Base-by-base conservation (phyloP, 2,797 vertebrate genomes). In the Oreochromis grahami region DNA sequence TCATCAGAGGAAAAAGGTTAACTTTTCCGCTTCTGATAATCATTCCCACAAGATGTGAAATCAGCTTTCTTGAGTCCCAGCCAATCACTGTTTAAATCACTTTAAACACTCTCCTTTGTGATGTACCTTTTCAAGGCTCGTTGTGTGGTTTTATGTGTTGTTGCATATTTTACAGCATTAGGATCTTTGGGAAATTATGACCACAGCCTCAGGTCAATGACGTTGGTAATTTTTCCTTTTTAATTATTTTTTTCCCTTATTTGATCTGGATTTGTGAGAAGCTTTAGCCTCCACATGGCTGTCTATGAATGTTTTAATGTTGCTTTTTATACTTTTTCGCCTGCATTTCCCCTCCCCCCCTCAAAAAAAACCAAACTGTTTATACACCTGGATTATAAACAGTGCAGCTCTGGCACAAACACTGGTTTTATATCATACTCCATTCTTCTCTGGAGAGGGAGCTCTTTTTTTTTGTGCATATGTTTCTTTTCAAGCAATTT, bases 81-180 rank as follows among this genome's bases (percentile, higher is more conserved):
- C 45, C 70, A 74, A 13, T 74, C 43, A 74, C 70, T 74, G 70
- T 74, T 74, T 32, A 32, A 15, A 55, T 55, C 8, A 86, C 95
- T 82, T 80, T 93, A 95, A 91, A 83, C 78, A 7, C 83, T 94
- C 91, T 95, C 95, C 91, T 91, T 48, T 97, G 94, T 94, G 93
- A 96, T 97, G 94, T 97, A 94, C 81, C 95, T 95, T 97, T 90
- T 94, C 90, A 95, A 97, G 97, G 96, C 95, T 97, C 96, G 96
- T 96, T 93, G 88, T 97, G 97, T 98, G 97, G 96, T 97, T 98
- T 93, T 97, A 97, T 97, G 97, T 98, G 97, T 98, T 98, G 97
- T 98, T 98, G 97, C 97, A 97, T 98, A 98, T 98, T 97, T 98
- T 98, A 94, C 98, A 98, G 97, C 97, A 97, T 97, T 98, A 98